Base-by-base conservation (phyloP, 30 jellyfish, hydroid and myxozoan genomes). In the Nemopilema nomurai region DNA sequence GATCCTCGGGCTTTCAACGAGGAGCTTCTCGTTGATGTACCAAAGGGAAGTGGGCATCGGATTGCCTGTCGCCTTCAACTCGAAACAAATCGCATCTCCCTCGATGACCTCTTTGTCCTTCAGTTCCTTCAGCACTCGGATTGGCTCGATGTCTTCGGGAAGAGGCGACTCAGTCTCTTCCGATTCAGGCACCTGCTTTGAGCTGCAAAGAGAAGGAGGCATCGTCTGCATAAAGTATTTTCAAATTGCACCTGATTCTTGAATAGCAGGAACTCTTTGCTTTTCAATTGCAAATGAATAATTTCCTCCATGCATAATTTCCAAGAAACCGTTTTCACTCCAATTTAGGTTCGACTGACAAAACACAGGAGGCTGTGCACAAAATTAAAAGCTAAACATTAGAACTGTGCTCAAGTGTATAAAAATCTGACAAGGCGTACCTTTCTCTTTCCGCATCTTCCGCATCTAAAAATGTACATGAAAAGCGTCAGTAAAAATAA, bases 31-130 rank as follows among this genome's bases (percentile, higher is more conserved):
- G 51, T 93, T 93, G 70, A 89, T 74, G 64, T 69, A 93, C 98
- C 98, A 93, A 22, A 71, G 27, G 0, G 90, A 96, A 1, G 90
- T 81, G 16, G 92, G 87, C 80, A 84, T 70, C 16, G 96, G 96
- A 62, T 70, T 78, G 20, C 92, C 96, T 7, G 67, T n/a, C 6
- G 93, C 95, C 23, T 79, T 89, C 80, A 84, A 71, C 57, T 88
- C 96, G 76, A 88, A 82, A 29, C 79, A 53, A 27, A 93, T 76
- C 8, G 94, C 88, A 30, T 86, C 96, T n/a, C 96, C 98, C 28
- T 81, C 91, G 22, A 73, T 66, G 19, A 73, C 90, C 30, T 82
- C 96, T 16, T 83, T 57, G 62, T 91, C 98, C 29, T 50, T 33
- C 28, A 91, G 74, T 73, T 77, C 93, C 63, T 66, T 65, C 27